Evolutionary conservation across 2,797 vertebrate species (phyloP), one percentile per base, ranked within the genome.

Genomic region (Microcaecilia unicolor): DNA sequence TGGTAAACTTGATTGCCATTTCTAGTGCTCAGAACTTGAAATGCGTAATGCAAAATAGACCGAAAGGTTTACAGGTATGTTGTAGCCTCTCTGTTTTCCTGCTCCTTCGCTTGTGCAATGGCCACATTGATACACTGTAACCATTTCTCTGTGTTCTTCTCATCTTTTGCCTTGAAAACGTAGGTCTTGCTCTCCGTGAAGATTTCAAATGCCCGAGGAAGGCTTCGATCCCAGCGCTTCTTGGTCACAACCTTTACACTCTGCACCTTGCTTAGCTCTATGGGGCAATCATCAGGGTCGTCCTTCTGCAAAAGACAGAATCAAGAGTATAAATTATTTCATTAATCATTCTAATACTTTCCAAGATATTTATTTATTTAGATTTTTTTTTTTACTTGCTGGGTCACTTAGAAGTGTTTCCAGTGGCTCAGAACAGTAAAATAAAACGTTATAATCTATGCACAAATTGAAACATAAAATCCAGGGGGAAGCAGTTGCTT

Each of bases 261-360:
- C 67, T 98, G 95, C 29, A 98, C 92, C 64, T 96, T 96, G 81
- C 89, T 96, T 52, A 97, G 86, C 72, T 97, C 92, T 10, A 97
- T 91, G 4, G 92, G 89, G 36, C 85, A 74, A 44, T 91, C 90
- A 1, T 94, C 91, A 4, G 87, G 74, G 51, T 93, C 93, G 0
- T 98, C 92, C 35, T 91, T 97, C 94, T 98, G 67, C 53, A 76
- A 71, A 4, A 38, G 8, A 20, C n/a, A 15, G 24, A 33, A 41
- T 19, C 26, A 15, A 37, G 4, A 10, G n/a, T n/a, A n/a, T n/a
- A n/a, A n/a, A n/a, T n/a, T n/a, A n/a, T n/a, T n/a, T n/a, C n/a
- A n/a, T n/a, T n/a, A n/a, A n/a, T 24, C 18, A 6, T 4, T 6
- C 21, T 21, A 3, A 9, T n/a, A n/a, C n/a, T n/a, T n/a, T n/a